Base-by-base conservation (phyloP, 2,113 vertebrate genomes). In the Pelecanus crispus region DNA sequence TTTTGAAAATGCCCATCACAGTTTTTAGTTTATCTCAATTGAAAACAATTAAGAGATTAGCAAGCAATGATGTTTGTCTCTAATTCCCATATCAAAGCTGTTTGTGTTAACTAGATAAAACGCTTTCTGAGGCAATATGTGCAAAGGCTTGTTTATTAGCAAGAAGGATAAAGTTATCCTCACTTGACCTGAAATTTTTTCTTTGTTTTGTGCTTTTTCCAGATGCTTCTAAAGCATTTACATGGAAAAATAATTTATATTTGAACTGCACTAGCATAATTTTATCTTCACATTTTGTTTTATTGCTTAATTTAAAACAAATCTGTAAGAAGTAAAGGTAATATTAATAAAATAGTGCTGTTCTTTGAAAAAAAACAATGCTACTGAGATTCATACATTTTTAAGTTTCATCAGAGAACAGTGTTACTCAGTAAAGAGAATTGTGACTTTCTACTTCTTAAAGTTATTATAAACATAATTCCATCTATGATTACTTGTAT, bases 51-150 rank as follows among this genome's bases (percentile, higher is more conserved):
- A 71, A 80, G 73, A 77, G 55, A 95, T 96, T 85, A 95, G 65
- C 56, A 92, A 90, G 84, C 24, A 84, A 36, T 93, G 73, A 61
- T 91, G 96, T 95, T 95, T 93, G 56, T 85, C 63, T 38, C 72
- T 78, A 91, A 97, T 95, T 97, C 93, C 78, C 75, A 38, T 93
- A 89, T 93, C 84, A 95, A 82, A 95, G 73, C 53, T 94, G 53
- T 96, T 90, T 92, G 66, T 88, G 18, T 87, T 95, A 90, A 95
- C 91, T 90, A 86, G 91, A 96, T 92, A 90, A 86, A 96, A 94
- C 2, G 1, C 45, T 40, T 86, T 95, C 58, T 90, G 82, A 96
- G 77, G 50, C 75, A 95, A 28, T 86, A 53, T 75, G 36, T 77
- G 52, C 47, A 70, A 91, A 68, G 6, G 10, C 66, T 79, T 93